These are phyloP conservation scores for Mimas tiliae DNA, from an alignment of 2,888 invertebrate genomes.

Conservation along the genomic window DNA sequence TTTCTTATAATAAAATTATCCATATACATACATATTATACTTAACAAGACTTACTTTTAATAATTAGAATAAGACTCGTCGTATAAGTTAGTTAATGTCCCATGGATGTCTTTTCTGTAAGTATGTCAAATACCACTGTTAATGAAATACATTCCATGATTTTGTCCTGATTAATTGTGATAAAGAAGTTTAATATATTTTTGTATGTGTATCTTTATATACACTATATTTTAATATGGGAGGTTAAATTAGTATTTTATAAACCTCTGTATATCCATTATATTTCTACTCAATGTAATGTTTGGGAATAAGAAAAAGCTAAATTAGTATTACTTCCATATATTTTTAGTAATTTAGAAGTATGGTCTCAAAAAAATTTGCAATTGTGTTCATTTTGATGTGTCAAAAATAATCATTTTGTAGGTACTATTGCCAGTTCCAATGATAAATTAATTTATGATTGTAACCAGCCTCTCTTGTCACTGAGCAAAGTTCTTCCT, in stretches of 20 bases:
- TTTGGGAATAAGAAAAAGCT: background rate
- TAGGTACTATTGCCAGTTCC: background rate
- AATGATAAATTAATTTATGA: background rate
- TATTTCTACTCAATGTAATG: constrained; percentile 45
- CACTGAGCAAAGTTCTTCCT: too few species aligned
- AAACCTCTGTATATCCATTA: constrained; percentile 59
- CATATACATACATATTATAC: background rate
- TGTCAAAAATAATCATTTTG: background rate
- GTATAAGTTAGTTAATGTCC: constrained; percentile 30
- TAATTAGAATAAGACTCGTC: constrained; percentile 17
- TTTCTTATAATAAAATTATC: background rate
- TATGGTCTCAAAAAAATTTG: background rate
- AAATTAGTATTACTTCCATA: background rate
- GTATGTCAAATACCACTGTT: background rate
- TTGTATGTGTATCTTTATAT: constrained; percentile 31
- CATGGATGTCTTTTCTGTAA: constrained; percentile 19
- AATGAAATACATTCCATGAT: constrained; percentile 29
- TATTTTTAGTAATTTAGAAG: background rate
- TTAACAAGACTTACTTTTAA: constrained; percentile 8
- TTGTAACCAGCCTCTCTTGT: background rate
- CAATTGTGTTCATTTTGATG: constrained; percentile 11
- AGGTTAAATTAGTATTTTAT: constrained; percentile 19
- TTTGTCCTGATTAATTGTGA: constrained; percentile 28
- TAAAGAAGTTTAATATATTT: constrained; percentile 37
- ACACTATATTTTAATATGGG: constrained; percentile 19